Evolutionary conservation across 2,888 invertebrate genomes (phyloP).

Genomic region (Stenichneumon culpator): DNA sequence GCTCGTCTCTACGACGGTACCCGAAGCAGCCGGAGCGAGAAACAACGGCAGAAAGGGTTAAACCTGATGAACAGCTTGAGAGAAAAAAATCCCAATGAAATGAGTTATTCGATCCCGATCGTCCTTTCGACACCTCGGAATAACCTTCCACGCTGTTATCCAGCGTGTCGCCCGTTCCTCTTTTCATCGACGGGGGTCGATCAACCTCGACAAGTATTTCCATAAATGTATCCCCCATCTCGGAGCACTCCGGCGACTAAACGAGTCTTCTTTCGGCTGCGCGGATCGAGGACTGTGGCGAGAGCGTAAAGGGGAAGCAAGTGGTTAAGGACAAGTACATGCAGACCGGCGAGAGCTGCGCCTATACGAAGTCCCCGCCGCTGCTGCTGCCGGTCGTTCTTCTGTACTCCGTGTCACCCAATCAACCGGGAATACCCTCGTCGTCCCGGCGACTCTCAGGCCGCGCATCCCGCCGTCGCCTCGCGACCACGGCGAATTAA

Average conservation of each 20-base stretch:
- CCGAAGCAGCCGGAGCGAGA: too few relatives aligned
- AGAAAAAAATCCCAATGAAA: neutral
- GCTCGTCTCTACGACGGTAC: too few relatives aligned
- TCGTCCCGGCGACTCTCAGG: conserved; percentile 48
- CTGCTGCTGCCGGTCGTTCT: conserved; percentile 62
- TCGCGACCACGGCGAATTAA: conserved; percentile 80
- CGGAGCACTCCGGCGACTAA: conserved; percentile 10
- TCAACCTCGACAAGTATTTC: conserved; percentile 30
- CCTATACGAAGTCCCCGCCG: conserved; percentile 58
- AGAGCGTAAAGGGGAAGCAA: conserved; percentile 13
- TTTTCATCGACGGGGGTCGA: conserved; percentile 17
- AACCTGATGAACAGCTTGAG: conserved; percentile 28
- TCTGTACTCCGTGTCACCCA: conserved; percentile 79
- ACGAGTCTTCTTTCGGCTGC: conserved; percentile 46
- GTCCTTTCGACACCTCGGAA: conserved; percentile 27
- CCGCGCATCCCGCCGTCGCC: conserved; percentile 39
- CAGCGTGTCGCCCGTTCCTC: neutral
- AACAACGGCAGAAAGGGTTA: conserved; percentile 37
- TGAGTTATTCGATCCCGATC: conserved; percentile 12
- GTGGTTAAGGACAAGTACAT: conserved; percentile 41
- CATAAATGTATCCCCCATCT: conserved; percentile 40
- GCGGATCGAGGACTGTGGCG: conserved; percentile 35
- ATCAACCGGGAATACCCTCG: conserved; percentile 74
- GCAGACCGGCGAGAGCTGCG: conserved; percentile 58
- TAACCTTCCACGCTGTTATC: neutral